Evolutionary conservation across 2,797 vertebrate species (phyloP).

Genomic region (Falco columbarius): DNA sequence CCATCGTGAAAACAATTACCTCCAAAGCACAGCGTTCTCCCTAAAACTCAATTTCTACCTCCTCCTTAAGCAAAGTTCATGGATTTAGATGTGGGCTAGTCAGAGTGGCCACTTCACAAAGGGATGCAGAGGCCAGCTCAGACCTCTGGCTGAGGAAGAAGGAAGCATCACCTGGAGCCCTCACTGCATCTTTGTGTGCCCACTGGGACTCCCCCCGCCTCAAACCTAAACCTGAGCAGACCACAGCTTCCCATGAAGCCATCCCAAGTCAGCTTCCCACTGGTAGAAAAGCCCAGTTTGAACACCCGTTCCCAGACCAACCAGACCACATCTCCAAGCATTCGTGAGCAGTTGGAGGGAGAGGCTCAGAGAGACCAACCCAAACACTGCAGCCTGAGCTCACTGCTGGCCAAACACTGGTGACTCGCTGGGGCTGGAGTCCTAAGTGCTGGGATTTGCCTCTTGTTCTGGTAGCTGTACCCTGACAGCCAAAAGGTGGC

Average conservation of each 20-base stretch:
- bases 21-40: not conserved
- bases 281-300: not conserved
- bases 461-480: not conserved
- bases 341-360: accelerated
- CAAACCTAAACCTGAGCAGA: not conserved
- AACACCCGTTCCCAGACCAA: not conserved
- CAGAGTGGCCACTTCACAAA: not conserved
- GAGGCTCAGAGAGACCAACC: not conserved
- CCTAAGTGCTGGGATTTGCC: not conserved
- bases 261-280: not conserved
- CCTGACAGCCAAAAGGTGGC: not conserved
- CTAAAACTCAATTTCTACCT: not conserved
- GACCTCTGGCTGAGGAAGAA: not conserved
- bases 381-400: not conserved
- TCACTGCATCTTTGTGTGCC: not conserved
- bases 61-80: not conserved
- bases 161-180: not conserved
- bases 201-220: not conserved
- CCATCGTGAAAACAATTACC: not conserved
- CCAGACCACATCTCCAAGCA: not conserved
- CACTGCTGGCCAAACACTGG: not conserved
- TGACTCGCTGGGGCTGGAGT: not conserved
- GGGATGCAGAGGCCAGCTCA: not conserved
- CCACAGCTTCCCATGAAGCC: not conserved
- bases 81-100: not conserved